These are phyloP conservation scores for Conomelus anceps DNA, from an alignment of 2,888 invertebrate species.

Conservation along the genomic window DNA sequence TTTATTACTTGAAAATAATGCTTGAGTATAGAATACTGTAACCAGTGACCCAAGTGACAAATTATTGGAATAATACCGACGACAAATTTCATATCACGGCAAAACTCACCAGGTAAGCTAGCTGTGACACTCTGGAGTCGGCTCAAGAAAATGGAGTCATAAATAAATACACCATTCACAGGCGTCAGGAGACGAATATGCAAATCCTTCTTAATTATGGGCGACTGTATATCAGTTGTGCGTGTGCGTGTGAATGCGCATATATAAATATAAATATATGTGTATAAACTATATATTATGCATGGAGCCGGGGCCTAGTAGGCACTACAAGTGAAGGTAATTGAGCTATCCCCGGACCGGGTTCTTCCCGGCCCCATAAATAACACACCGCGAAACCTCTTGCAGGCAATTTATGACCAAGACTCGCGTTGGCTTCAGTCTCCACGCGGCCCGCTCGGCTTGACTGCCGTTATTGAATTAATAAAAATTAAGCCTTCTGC, in stretches of 20 bases:
- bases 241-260: background rate
- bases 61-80: too few relatives aligned
- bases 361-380: background rate
- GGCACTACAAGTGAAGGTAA: constrained; percentile 2
- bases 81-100: background rate
- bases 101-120: background rate
- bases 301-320: background rate
- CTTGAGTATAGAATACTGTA: too few relatives aligned
- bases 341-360: constrained; percentile 4
- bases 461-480: background rate
- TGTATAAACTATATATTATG: background rate
- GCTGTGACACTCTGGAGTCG: background rate
- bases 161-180: background rate
- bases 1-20: too few relatives aligned
- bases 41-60: too few relatives aligned
- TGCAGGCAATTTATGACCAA: background rate
- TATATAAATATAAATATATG: background rate
- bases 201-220: constrained; percentile 3
- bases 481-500: background rate
- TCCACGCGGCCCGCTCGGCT: background rate
- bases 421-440: background rate
- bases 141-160: background rate
- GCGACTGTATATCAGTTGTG: background rate
- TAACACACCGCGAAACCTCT: constrained; percentile 3
- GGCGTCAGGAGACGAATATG: constrained; percentile 7